Percentiles rank a stretch among this genome's conserved stretches.
Evolutionary conservation across 1,140 invertebrate species (phyloP).

Genomic region (Dendrolimus kikuchii): DNA sequence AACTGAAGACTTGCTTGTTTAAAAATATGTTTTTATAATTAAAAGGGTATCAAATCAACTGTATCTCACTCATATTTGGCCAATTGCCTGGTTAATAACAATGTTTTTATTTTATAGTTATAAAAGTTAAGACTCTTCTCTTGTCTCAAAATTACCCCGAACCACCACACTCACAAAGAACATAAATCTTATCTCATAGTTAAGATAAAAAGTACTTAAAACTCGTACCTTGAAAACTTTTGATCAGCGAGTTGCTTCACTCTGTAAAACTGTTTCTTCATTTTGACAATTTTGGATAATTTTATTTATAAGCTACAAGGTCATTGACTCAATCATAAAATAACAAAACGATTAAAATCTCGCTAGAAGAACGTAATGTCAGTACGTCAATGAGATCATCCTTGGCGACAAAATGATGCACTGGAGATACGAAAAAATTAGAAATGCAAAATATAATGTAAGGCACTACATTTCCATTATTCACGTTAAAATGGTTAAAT

Average conservation of each 20-base stretch:
- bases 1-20: too few relatives aligned
- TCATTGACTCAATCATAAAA: slow-evolving; percentile 62
- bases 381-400: slow-evolving; percentile 70
- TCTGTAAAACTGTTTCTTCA: slow-evolving; percentile 92
- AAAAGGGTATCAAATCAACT: too few relatives aligned
- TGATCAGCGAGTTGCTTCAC: slow-evolving; percentile 92
- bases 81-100: too few relatives aligned
- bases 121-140: too few relatives aligned
- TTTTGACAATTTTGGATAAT: slow-evolving; percentile 54
- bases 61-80: too few relatives aligned
- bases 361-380: slow-evolving; percentile 62
- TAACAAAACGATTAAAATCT: slow-evolving; percentile 66
- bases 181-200: slow-evolving; percentile 54
- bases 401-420: slow-evolving; percentile 37
- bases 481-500: neutral
- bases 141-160: too few relatives aligned
- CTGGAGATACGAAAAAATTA: slow-evolving; percentile 19
- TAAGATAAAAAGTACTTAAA: slow-evolving; percentile 32
- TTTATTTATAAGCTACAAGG: slow-evolving; percentile 52
- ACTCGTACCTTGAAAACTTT: slow-evolving; percentile 85
- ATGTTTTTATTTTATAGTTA: too few relatives aligned
- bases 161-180: slow-evolving; percentile 7
- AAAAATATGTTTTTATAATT: too few relatives aligned
- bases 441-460: slow-evolving; percentile 34
- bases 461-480: slow-evolving; percentile 61